Percentiles rank a stretch among this genome's conserved stretches.
phyloP scores from a whole-genome alignment of 2,797 vertebrate genomes.

The Pampus argenteus region DNA sequence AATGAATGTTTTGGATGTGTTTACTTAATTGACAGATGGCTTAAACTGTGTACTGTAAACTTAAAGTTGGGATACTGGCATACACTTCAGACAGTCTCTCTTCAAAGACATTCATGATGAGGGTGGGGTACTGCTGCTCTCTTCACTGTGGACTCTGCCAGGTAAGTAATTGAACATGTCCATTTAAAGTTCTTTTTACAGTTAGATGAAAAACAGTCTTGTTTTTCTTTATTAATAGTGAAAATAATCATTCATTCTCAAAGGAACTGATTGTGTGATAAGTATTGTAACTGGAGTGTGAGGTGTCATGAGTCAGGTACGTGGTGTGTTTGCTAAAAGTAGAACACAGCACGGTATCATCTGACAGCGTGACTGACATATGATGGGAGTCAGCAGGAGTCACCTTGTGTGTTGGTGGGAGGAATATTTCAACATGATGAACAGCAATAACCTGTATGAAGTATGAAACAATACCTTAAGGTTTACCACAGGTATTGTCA shows the following conservation, averaged over 20 bases:
- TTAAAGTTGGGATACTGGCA: too few relatives aligned
- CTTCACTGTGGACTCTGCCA: background rate
- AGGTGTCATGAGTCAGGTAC: slow-evolving; percentile 22
- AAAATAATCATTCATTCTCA: too few relatives aligned
- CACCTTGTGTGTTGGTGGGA: slow-evolving; percentile 18
- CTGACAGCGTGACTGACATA: slow-evolving; percentile 18
- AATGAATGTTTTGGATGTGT: too few relatives aligned
- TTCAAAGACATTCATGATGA: too few relatives aligned
- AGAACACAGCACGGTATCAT: slow-evolving; percentile 21
- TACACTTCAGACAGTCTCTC: too few relatives aligned
- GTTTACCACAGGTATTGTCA: background rate
- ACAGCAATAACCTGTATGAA: background rate
- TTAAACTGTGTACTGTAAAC: too few relatives aligned
- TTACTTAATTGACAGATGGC: too few relatives aligned
- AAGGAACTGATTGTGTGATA: background rate
- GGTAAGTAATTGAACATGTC: background rate
- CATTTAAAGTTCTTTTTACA: background rate
- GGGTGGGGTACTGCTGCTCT: background rate
- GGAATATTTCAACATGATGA: slow-evolving; percentile 4
- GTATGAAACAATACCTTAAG: background rate
- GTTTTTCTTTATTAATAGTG: background rate
- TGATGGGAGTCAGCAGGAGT: slow-evolving; percentile 33
- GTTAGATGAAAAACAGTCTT: background rate
- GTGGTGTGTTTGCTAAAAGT: slow-evolving; percentile 33
- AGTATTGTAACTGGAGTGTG: slow-evolving; percentile 2